Conservation (phyloP, 64 coral and sea anemone species). For the Porites lutea region DNA sequence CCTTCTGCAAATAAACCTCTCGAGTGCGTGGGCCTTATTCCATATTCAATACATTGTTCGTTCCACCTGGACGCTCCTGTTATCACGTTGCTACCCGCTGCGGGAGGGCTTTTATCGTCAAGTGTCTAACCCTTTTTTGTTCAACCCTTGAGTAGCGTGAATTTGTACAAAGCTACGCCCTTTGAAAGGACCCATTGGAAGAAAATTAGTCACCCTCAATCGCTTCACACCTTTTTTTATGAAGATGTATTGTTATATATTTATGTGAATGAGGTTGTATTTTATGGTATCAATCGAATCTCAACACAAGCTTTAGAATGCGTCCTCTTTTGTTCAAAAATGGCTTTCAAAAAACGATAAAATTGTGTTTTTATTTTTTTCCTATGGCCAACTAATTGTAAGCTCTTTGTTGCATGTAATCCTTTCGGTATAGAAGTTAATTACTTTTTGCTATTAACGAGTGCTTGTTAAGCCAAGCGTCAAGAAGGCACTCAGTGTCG, state of each 20-base stretch:
- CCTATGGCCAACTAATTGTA: background rate
- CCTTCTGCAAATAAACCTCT: background rate
- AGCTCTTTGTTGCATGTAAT: background rate
- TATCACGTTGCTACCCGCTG: background rate
- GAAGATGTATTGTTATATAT: background rate
- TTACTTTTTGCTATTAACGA: conserved; percentile 15
- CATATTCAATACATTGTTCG: background rate
- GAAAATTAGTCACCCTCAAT: conserved; percentile 1
- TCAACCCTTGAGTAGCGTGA: background rate
- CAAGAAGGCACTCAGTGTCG: no score
- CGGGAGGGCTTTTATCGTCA: background rate
- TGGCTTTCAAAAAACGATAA: background rate
- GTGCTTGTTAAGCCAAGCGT: background rate
- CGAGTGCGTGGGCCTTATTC: background rate
- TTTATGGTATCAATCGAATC: background rate
- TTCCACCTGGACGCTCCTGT: background rate
- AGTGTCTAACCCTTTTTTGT: background rate
- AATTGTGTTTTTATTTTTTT: background rate
- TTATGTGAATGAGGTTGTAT: background rate
- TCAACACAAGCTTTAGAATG: background rate
- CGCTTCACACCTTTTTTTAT: background rate
- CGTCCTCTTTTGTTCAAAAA: background rate
- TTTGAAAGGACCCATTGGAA: background rate
- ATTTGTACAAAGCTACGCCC: background rate
- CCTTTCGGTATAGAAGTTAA: background rate